Evolutionary conservation across 30 jellyfish, hydroid and myxozoan genomes (phyloP), one percentile per base, ranked within the genome.

Genomic region (Nemopilema nomurai): DNA sequence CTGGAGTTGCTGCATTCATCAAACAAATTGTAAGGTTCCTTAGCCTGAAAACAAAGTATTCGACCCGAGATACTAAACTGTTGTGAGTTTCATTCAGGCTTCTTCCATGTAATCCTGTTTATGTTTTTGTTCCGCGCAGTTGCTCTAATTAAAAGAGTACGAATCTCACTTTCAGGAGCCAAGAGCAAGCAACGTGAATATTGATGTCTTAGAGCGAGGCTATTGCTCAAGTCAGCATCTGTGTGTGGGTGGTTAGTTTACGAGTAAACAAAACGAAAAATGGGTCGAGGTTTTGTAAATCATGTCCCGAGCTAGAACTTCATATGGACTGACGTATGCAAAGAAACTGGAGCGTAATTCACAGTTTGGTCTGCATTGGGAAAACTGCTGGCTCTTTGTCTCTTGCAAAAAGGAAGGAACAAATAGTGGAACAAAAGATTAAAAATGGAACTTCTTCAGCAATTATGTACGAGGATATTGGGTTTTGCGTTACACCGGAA

Each of bases 21-120:
- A 41, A 13, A 41, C 57, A 13, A 41, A 3, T 41, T 41, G 57
- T 41, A 41, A 41, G 13, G 57, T 41, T 41, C 6, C 57, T 41
- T 3, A 41, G 57, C 57, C 13, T 41, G 57, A 13, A 41, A 41
- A 41, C 57, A 41, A 41, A 41, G 57, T 41, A 3, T 41, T 41
- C 57, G 6, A 41, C 57, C 57, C 57, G 13, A 41, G 57, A 41
- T 41, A 41, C 13, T 3, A 41, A 41, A 41, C 57, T 41, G 9
- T 6, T 41, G n/a, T 41, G 57, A 3, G 57, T 3, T 6, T 41
- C 57, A 41, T 41, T 41, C 57, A 18, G 77, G 77, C 24, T 21
- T 67, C 4, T 21, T 26, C 9, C 49, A 67, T 32, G 3, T 26
- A 67, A 67, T 67, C 77, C 32, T 67, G 77, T 67, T 67, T 67